These are phyloP conservation scores for Aphyosemion australe DNA, from an alignment of 2,113 vertebrate genomes.

Conservation along the genomic window DNA sequence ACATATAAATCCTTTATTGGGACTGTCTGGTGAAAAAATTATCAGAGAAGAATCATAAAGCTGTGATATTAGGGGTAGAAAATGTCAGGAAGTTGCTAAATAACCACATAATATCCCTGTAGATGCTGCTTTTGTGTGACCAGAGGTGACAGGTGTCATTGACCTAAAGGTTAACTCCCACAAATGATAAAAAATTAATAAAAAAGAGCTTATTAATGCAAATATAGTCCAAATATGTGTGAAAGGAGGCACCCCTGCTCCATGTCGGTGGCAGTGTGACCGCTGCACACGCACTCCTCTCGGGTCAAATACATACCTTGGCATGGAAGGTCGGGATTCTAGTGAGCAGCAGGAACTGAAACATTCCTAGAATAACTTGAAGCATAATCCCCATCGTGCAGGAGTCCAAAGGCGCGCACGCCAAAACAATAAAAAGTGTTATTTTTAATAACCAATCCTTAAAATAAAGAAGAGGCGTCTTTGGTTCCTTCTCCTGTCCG, in stretches of 20 bases:
- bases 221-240: neutral
- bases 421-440: conserved; percentile 39
- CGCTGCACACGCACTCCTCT: conserved; percentile 10
- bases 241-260: neutral
- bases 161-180: conserved; percentile 66
- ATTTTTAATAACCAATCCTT: conserved; percentile 57
- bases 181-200: neutral
- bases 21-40: neutral
- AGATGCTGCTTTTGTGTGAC: conserved; percentile 5
- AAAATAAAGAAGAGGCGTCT: conserved; percentile 31
- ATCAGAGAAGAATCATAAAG: no score
- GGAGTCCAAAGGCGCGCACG: conserved; percentile 60
- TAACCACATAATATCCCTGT: neutral
- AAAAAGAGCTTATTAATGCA: neutral
- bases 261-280: neutral
- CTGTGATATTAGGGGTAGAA: neutral
- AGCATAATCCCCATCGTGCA: conserved; percentile 83
- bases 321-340: conserved; percentile 79
- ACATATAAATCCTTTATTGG: neutral
- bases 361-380: conserved; percentile 85
- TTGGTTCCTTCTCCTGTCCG: conserved; percentile 36
- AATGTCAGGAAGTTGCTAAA: neutral
- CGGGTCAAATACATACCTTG: conserved; percentile 72
- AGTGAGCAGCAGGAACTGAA: conserved; percentile 82
- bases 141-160: conserved; percentile 68